phyloP scores from a whole-genome alignment of 1,140 invertebrate genomes.

The Caenorhabditis latens region DNA sequence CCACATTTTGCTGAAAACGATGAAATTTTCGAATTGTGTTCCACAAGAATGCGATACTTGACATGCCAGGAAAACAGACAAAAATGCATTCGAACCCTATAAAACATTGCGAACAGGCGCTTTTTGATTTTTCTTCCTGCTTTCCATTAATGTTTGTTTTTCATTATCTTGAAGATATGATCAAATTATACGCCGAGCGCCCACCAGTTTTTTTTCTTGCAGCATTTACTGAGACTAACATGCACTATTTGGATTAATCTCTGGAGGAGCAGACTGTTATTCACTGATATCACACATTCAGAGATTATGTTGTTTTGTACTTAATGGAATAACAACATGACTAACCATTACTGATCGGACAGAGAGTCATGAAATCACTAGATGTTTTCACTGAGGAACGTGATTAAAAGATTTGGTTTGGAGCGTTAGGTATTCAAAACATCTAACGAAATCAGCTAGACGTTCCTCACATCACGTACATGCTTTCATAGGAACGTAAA shows the following conservation, averaged over 20 bases:
- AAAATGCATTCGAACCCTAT: conserved; percentile 23
- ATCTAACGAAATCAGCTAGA: neutral
- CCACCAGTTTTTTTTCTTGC: neutral
- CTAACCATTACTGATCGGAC: conserved; percentile 17
- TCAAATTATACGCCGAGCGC: neutral
- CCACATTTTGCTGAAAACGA: neutral
- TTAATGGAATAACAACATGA: conserved; percentile 41
- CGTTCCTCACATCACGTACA: neutral
- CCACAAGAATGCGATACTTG: conserved; percentile 44
- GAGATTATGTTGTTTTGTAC: conserved; percentile 32
- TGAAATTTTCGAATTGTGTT: conserved; percentile 42
- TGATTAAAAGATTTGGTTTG: conserved; percentile 29
- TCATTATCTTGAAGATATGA: neutral
- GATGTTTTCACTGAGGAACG: neutral
- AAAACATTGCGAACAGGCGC: conserved; percentile 3
- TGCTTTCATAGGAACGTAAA: too few species aligned
- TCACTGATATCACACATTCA: conserved; percentile 16
- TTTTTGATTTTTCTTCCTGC: conserved; percentile 21
- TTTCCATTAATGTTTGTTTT: conserved; percentile 7
- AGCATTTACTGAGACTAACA: neutral
- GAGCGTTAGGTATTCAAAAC: neutral
- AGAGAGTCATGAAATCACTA: conserved; percentile 9
- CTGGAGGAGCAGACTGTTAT: conserved; percentile 20
- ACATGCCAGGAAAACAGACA: neutral
- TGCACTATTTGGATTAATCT: conserved; percentile 37